phyloP scores from a whole-genome alignment of 2,113 vertebrate genomes.

The Rallus limicola region DNA sequence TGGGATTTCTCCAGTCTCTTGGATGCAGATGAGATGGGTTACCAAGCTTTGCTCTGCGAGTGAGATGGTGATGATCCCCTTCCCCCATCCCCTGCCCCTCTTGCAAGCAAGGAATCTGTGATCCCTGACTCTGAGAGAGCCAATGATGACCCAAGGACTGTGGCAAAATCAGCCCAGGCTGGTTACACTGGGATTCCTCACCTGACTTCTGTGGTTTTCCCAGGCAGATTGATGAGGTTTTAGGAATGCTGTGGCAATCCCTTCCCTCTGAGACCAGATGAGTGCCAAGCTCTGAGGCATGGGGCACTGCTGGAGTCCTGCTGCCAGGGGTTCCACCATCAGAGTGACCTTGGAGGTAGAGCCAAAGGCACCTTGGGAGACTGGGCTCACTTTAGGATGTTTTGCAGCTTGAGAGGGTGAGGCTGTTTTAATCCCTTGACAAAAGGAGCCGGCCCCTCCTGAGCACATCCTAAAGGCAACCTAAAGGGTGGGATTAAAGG shows the following conservation, averaged over 20 bases:
- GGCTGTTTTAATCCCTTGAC: slow-evolving; percentile 61
- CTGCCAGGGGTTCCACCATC: fast-evolving
- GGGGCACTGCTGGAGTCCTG: neutral
- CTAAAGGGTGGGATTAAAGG: slow-evolving; percentile 30
- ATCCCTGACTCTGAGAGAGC: neutral
- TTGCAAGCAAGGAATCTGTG: neutral
- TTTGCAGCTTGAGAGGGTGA: neutral
- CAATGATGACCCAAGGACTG: neutral
- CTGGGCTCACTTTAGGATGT: neutral
- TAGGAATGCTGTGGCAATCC: neutral
- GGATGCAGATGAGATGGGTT: neutral
- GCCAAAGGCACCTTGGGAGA: neutral
- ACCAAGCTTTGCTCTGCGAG: neutral
- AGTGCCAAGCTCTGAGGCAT: neutral
- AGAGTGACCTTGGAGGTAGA: neutral
- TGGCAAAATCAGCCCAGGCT: neutral
- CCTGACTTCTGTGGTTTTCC: neutral
- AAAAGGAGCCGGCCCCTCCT: slow-evolving; percentile 43
- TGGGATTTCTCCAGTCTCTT: slow-evolving; percentile 22
- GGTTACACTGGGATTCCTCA: neutral
- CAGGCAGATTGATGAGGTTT: neutral
- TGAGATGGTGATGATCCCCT: neutral
- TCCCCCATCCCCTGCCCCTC: neutral
- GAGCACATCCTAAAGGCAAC: slow-evolving; percentile 47
- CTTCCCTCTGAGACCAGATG: neutral